Evolutionary conservation across 2,888 invertebrate genomes (phyloP).

Genomic region (Hyalella azteca): DNA sequence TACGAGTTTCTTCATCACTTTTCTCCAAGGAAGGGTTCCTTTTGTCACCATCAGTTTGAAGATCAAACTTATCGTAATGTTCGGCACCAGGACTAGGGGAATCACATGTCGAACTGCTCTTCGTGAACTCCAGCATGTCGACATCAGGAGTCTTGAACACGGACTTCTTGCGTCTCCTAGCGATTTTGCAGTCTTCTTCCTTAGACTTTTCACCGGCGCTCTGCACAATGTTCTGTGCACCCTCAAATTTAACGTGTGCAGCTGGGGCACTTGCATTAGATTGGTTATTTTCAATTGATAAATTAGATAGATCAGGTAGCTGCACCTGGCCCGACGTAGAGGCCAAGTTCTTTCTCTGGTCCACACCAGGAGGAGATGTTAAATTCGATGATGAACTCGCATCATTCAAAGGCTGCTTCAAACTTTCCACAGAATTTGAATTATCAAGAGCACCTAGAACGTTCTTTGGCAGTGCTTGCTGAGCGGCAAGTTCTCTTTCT

Average conservation of each 20-base stretch:
- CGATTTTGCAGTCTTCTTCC: no score
- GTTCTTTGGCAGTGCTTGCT: neutral
- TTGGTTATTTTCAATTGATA: no score
- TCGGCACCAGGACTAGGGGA: neutral
- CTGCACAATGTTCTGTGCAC: neutral
- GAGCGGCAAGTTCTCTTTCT: neutral
- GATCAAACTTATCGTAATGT: neutral
- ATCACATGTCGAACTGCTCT: neutral
- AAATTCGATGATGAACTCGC: no score
- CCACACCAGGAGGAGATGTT: neutral
- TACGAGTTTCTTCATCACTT: slow-evolving; percentile 33
- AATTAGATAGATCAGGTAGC: no score
- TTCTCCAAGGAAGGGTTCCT: neutral
- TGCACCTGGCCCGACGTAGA: no score
- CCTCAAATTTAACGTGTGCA: no score
- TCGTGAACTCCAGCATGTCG: slow-evolving; percentile 20
- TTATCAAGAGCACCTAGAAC: neutral
- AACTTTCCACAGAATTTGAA: neutral
- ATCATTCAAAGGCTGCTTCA: no score
- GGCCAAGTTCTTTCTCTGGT: neutral
- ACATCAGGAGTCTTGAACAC: neutral
- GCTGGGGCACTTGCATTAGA: no score
- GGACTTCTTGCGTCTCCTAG: slow-evolving; percentile 26
- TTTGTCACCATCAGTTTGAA: neutral
- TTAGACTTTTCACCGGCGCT: neutral